Conservation (phyloP, 23 tunicate species). For the Corella eumyota region DNA sequence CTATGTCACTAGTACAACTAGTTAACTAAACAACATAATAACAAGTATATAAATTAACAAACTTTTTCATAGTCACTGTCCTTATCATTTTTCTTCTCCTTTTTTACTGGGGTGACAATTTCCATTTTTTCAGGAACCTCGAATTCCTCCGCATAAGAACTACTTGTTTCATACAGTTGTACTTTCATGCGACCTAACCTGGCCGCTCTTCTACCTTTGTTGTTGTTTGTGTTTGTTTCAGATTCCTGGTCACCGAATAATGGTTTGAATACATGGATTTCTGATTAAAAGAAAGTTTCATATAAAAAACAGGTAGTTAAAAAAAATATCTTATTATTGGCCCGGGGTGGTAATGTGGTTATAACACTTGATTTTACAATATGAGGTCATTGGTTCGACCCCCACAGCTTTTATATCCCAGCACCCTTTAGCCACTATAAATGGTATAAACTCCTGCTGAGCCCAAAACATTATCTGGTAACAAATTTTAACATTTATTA, state of each 20-base stretch:
- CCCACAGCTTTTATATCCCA: no score
- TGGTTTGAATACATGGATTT: slow-evolving; percentile 2
- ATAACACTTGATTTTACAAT: background rate
- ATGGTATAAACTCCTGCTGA: no score
- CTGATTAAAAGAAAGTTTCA: background rate
- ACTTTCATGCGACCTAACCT: slow-evolving; percentile 15
- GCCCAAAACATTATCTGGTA: no score
- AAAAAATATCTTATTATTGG: background rate
- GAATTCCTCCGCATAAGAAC: slow-evolving; percentile 17
- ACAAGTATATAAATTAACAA: background rate
- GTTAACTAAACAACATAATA: no score
- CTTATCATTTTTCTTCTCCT: background rate
- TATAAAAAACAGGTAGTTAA: background rate
- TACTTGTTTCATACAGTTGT: slow-evolving; percentile 34
- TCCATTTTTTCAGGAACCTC: background rate
- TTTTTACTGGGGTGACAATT: background rate
- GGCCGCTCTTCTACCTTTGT: slow-evolving; percentile 22
- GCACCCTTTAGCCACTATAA: no score
- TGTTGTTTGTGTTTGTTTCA: background rate
- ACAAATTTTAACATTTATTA: no score
- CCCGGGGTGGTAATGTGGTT: background rate
- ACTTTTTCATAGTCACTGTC: background rate
- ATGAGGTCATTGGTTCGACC: no score
- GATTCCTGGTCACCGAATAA: no score
- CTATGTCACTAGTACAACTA: background rate